Conservation (phyloP, 1,140 invertebrate species). For the Drosophila chauvacae region DNA sequence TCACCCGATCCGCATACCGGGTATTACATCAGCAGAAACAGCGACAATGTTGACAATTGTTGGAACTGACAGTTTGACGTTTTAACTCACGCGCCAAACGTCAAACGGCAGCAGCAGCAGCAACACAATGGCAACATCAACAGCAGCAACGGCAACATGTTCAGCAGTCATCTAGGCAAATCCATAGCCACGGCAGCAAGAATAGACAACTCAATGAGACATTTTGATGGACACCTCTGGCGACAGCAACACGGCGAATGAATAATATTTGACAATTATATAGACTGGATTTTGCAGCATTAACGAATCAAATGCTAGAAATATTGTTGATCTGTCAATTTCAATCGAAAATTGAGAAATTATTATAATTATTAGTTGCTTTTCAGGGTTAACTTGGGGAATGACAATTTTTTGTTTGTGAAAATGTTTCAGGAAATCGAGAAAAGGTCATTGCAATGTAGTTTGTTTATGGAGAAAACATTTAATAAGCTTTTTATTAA, state of each 20-base stretch:
- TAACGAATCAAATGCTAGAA: conserved; percentile 25
- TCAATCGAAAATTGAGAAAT: conserved; percentile 11
- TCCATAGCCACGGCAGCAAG: conserved; percentile 24
- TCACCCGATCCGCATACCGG: background rate
- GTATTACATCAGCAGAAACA: conserved; percentile 22
- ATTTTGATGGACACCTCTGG: conserved; percentile 54
- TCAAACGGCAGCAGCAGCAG: conserved; percentile 36
- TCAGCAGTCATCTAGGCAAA: conserved; percentile 35
- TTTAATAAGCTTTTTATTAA: background rate
- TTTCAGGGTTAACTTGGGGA: conserved; percentile 16
- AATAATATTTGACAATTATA: conserved; percentile 69
- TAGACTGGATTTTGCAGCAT: conserved; percentile 41
- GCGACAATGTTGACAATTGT: conserved; percentile 60
- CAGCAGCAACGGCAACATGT: conserved; percentile 13
- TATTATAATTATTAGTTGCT: conserved; percentile 1
- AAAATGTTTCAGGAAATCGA: background rate
- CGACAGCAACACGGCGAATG: conserved; percentile 45
- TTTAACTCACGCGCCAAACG: conserved; percentile 76
- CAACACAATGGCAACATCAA: conserved; percentile 27
- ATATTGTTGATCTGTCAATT: conserved; percentile 39
- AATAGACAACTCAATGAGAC: conserved; percentile 63
- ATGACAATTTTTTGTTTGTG: background rate
- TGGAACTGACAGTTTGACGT: conserved; percentile 73
- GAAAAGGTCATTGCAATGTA: background rate
- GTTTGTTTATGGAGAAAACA: background rate